Evolutionary conservation across 2,797 vertebrate genomes (phyloP).

Genomic region (Graptemys geographica): DNA sequence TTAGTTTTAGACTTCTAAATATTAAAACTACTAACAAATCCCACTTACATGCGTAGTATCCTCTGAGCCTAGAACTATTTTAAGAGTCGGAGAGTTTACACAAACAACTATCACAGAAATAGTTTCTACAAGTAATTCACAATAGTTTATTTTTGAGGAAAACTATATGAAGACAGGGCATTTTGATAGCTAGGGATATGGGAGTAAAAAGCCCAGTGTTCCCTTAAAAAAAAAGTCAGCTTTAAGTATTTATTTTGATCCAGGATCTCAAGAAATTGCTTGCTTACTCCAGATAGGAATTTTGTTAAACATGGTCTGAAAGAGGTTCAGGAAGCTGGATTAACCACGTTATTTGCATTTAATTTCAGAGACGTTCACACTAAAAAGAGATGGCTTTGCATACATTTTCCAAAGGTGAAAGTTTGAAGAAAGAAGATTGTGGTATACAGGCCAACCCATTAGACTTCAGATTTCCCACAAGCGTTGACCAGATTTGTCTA

Average conservation of each 20-base stretch:
- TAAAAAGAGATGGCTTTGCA: background rate
- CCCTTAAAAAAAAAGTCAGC: background rate
- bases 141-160: background rate
- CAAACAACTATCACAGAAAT: background rate
- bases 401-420: background rate
- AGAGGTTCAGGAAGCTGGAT: background rate
- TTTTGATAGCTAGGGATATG: background rate
- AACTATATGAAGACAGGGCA: background rate
- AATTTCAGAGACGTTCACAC: background rate
- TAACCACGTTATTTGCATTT: background rate
- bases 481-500: background rate
- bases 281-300: background rate
- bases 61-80: background rate
- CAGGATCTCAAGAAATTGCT: background rate
- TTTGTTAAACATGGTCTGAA: background rate
- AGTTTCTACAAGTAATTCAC: background rate
- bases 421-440: background rate
- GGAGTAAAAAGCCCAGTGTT: fast-evolving
- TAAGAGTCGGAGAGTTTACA: background rate
- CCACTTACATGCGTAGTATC: background rate
- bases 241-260: background rate
- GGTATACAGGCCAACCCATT: background rate
- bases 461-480: background rate
- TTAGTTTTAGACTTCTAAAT: background rate
- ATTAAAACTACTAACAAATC: background rate